phyloP scores from a whole-genome alignment of 2,113 vertebrate species.

The Hylia prasina region DNA sequence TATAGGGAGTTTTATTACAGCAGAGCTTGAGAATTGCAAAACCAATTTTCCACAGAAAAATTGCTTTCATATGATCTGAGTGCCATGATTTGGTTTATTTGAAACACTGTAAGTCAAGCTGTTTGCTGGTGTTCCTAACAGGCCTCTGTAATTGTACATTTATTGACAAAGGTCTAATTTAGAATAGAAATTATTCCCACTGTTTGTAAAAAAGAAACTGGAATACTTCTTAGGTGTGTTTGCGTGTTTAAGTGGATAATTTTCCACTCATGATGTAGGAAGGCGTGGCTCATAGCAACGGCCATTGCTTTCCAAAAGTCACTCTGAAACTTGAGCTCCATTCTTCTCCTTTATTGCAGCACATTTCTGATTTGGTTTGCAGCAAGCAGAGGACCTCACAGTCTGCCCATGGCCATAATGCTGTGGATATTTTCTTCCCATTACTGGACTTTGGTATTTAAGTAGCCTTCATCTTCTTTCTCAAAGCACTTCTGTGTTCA shows the following conservation, averaged over 20 bases:
- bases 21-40: conserved; percentile 45
- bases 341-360: neutral
- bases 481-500: neutral
- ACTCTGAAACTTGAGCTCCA: neutral
- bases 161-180: neutral
- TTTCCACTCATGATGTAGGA: neutral
- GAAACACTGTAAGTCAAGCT: neutral
- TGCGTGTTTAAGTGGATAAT: neutral
- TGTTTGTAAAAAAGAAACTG: conserved; percentile 5
- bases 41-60: conserved; percentile 42
- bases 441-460: neutral
- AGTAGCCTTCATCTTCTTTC: neutral
- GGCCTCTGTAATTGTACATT: neutral
- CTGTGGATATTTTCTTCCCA: neutral
- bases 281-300: fast-evolving
- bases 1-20: conserved; percentile 40
- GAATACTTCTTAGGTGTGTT: neutral
- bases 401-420: neutral
- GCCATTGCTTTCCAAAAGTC: neutral
- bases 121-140: neutral
- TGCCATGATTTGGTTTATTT: conserved; percentile 22
- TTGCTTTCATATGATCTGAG: conserved; percentile 22
- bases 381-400: neutral
- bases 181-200: neutral
- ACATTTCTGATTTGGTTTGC: neutral